Percentiles rank a stretch among this genome's conserved stretches.
These are phyloP conservation scores for Carassius auratus DNA, from an alignment of 2,113 vertebrate species.

Conservation along the genomic window DNA sequence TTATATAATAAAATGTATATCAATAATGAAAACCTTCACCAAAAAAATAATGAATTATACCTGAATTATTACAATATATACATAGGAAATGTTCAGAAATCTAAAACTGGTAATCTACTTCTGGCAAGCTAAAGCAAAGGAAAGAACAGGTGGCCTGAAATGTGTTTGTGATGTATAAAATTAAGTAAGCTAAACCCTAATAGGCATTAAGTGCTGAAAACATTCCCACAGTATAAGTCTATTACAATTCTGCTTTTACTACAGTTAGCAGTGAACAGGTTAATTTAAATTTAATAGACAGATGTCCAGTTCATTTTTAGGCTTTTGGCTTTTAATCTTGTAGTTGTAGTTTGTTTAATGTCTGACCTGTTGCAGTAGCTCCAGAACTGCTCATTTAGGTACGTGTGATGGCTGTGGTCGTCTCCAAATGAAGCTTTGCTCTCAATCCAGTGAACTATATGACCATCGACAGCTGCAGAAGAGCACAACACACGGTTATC, in stretches of 20 bases:
- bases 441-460: slow-evolving; percentile 98
- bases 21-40: not conserved
- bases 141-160: not conserved
- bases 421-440: slow-evolving; percentile 99
- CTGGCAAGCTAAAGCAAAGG: not conserved
- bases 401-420: slow-evolving; percentile 91
- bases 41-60: not conserved
- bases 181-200: no score
- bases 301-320: not conserved
- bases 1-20: no score
- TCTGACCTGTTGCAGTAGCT: slow-evolving; percentile 98
- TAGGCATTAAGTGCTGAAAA: not conserved
- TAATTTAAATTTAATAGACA: not conserved
- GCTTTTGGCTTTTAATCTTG: not conserved
- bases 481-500: not conserved
- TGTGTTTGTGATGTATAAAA: not conserved
- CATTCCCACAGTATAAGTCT: not conserved
- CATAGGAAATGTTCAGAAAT: not conserved
- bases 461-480: slow-evolving; percentile 90
- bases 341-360: no score
- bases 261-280: not conserved
- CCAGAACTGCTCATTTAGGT: slow-evolving; percentile 98
- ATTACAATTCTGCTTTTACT: not conserved
- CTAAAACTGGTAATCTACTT: not conserved
- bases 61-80: not conserved